phyloP scores from a whole-genome alignment of 2,888 invertebrate genomes.

The Matsumyia berberina region DNA sequence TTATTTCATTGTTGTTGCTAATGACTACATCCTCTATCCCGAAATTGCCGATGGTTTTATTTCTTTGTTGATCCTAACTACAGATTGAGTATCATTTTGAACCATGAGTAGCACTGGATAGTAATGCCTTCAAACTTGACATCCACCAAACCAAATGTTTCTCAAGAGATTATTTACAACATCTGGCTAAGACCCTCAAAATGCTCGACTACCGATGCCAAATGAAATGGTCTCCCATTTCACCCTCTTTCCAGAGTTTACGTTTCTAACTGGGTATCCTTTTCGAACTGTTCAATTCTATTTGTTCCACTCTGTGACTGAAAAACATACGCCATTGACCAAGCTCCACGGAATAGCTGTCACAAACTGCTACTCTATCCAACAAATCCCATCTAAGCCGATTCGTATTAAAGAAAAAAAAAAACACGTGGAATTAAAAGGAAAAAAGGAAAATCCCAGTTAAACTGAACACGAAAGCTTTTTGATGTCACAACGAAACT shows the following conservation, averaged over 20 bases:
- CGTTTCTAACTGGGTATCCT: neutral
- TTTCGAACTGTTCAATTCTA: conserved; percentile 3
- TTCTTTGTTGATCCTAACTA: no score
- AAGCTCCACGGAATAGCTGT: conserved; percentile 17
- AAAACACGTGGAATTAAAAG: conserved; percentile 10
- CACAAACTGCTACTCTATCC: conserved; percentile 11
- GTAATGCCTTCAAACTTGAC: no score
- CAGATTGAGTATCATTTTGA: no score
- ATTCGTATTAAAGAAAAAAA: conserved; percentile 41
- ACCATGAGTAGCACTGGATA: no score
- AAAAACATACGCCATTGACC: conserved; percentile 19
- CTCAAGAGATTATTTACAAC: neutral
- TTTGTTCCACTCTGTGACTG: neutral
- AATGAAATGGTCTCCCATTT: neutral
- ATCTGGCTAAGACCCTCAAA: neutral
- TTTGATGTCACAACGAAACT: conserved; percentile 48
- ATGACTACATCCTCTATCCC: no score
- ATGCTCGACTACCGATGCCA: neutral
- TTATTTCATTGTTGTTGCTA: no score
- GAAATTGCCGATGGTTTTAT: no score
- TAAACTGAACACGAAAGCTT: conserved; percentile 51
- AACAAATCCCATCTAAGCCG: conserved; percentile 60
- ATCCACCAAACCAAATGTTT: no score
- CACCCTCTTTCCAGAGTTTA: neutral
- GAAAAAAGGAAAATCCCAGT: conserved; percentile 41